Evolutionary conservation across 1,140 invertebrate genomes (phyloP), one percentile per base, ranked within the genome.

Genomic region (Brachionus rotundiformis): DNA sequence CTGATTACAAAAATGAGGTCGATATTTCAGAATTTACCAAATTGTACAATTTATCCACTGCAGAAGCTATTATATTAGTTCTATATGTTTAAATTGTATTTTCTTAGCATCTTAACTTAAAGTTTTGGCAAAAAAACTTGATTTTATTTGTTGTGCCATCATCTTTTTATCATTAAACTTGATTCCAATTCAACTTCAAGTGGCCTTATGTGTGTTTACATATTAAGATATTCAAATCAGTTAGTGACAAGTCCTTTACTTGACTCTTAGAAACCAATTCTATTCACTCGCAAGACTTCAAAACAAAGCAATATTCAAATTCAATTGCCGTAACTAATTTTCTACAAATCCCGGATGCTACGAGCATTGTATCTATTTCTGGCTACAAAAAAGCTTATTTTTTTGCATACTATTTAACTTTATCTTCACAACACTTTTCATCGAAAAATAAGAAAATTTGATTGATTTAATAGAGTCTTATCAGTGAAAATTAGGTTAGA

Each of bases 401-500:
- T 54, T 47, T 1, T 54, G 47, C 47, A 54, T 54, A 54, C 16
- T 19, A 54, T 54, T 54, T 23, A 54, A 19, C 47, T 54, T 54
- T 54, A 54, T 54, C 47, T 54, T 19, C n/a, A 6, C 16, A 54
- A 19, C 47, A 19, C n/a, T 54, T 19, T 16, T 54, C 47, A 19
- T 54, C 47, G 47, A 54, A n/a, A n/a, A n/a, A 8, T 54, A 49
- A 49, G 7, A 41, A 49, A 54, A 19, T 25, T 54, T 54, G 47
- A 54, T 54, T 54, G 47, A 54, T 54, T 54, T 54, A 16, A 54
- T 54, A 16, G 23, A 54, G 19, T 19, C 13, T 54, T 54, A 54
- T 54, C 47, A 54, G 47, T 54, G 16, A 54, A 54, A 54, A 54
- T 54, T 54, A 54, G 47, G 47, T 54, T 54, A 54, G 19, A 54